Percentiles rank a stretch among this genome's conserved stretches.
These are phyloP conservation scores for Cinclus cinclus DNA, from an alignment of 2,113 vertebrate species.

Conservation along the genomic window DNA sequence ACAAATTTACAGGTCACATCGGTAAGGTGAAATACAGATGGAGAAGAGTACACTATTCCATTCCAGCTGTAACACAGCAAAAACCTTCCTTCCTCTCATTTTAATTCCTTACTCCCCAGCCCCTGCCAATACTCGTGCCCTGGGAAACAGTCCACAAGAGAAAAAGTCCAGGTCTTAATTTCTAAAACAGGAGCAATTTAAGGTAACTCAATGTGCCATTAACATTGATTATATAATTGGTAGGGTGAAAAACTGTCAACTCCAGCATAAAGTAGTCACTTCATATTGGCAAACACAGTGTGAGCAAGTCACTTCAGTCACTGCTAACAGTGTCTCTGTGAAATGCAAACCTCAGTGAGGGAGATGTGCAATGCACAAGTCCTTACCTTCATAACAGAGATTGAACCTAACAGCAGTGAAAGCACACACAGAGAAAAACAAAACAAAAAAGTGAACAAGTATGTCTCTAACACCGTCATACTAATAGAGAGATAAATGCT, in stretches of 20 bases:
- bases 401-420: background rate
- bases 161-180: background rate
- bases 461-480: background rate
- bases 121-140: background rate
- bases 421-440: background rate
- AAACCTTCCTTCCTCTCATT: background rate
- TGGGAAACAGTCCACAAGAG: background rate
- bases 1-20: background rate
- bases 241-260: background rate
- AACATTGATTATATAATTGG: conserved; percentile 4
- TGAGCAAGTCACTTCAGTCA: background rate
- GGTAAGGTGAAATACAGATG: background rate
- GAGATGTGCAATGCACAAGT: background rate
- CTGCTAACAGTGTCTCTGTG: background rate
- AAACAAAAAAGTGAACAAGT: background rate
- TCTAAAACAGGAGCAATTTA: background rate
- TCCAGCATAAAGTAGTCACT: background rate
- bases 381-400: background rate
- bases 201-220: background rate
- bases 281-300: background rate
- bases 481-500: background rate
- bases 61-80: background rate
- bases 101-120: background rate
- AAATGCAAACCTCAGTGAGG: background rate
- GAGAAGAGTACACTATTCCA: background rate